These are phyloP conservation scores for Ochotona princeps DNA, from an alignment of 2,113 vertebrate species.

Conservation along the genomic window DNA sequence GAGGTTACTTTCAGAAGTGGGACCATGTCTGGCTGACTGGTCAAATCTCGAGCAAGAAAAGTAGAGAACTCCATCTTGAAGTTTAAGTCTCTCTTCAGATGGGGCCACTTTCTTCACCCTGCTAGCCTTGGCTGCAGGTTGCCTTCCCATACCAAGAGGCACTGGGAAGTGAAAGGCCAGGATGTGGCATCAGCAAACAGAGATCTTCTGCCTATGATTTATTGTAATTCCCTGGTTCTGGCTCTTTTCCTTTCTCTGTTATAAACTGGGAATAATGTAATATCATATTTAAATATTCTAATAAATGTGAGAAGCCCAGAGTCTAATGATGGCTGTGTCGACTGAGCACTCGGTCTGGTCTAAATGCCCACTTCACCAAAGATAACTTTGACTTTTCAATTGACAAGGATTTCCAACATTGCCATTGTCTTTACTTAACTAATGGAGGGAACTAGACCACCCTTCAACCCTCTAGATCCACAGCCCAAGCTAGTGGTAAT, in stretches of 20 bases:
- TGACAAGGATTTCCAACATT: not conserved
- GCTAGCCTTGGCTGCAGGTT: not conserved
- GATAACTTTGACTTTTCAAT: not conserved
- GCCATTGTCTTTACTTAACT: not conserved
- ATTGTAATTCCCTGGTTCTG: rapidly evolving
- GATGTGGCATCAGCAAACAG: not conserved
- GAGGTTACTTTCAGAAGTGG: conserved; percentile 19
- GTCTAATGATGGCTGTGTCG: not conserved
- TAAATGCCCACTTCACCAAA: not conserved
- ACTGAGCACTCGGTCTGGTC: not conserved
- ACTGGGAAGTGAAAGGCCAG: not conserved
- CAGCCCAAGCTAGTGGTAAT: not conserved
- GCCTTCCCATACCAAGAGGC: not conserved
- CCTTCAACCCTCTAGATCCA: not conserved
- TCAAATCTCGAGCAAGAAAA: not conserved
- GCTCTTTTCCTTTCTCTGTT: not conserved
- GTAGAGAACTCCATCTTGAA: not conserved
- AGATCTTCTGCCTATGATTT: rapidly evolving
- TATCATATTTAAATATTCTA: not conserved
- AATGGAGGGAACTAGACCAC: not conserved
- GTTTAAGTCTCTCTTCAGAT: not conserved
- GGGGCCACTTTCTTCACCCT: not conserved
- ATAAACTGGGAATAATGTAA: not conserved
- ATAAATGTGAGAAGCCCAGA: not conserved
- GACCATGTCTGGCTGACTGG: not conserved